Base-by-base conservation (phyloP, 35 echinoderm and acorn worm genomes). In the Apostichopus japonicus region DNA sequence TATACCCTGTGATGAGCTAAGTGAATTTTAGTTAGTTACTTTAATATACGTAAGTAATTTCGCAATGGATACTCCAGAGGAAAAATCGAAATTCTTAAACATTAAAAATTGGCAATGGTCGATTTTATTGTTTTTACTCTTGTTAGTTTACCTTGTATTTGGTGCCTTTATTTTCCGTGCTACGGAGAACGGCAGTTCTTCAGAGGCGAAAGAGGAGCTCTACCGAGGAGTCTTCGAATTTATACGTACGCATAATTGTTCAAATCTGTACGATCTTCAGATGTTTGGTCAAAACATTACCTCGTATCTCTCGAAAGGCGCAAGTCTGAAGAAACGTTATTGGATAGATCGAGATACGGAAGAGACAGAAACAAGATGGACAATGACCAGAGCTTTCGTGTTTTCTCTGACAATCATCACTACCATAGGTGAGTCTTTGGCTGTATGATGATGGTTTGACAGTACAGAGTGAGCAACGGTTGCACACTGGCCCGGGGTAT, bases 371-470 rank as follows among this genome's bases (percentile, higher is more conserved):
- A 62, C 86, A 23, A 87, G 53, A 22, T 87, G 86, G 86, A 87
- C 22, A 17, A 62, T 67, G 86, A 65, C 86, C 2, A 87, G 63
- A 87, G 86, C 86, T 13, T 65, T 71, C 22, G 58, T 87, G 6
- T 71, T 87, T 58, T 24, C 86, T 25, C 56, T 87, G 24, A 87
- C 86, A n/a, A 67, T 87, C 58, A 25, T 87, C 6, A 87, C 86
- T 54, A 87, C 86, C 1, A 87, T 87, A 62, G 86, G 86, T 87
- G 56, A 87, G 63, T 58, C n/a, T 4, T 24, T 67, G 33, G 33
- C 33, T 44, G 33, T 44, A 44, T 44, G 33, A 44, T 44, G 33
- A 44, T 4, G 33, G 33, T 44, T 44, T 44, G 33, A 44, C 33
- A 44, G 33, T 44, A 44, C 33, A 44, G 33, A 44, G 33, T 44